Percentiles rank a stretch among this genome's conserved stretches.
Evolutionary conservation across 2,113 vertebrate genomes (phyloP).

Genomic region (Notarius lentiginosus): DNA sequence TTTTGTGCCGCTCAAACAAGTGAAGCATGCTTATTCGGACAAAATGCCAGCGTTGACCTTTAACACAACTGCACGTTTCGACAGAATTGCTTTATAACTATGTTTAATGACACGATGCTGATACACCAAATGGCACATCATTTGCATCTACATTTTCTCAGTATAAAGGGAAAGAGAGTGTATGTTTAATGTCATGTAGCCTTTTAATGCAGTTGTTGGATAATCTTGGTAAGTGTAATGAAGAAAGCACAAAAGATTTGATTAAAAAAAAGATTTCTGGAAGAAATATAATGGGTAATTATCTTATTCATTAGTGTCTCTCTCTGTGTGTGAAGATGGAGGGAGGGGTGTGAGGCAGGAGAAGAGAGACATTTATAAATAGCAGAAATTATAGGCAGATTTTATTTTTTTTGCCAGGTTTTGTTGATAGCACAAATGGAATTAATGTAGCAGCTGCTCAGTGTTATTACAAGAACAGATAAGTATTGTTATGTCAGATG

Average conservation of each 20-base stretch:
- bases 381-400: conserved; percentile 13
- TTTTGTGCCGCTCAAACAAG: conserved; percentile 2
- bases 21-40: background rate
- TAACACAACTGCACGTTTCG: background rate
- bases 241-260: conserved; percentile 16
- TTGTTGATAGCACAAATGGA: conserved; percentile 9
- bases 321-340: background rate
- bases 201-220: background rate
- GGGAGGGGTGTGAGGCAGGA: background rate
- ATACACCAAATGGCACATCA: conserved; percentile 3
- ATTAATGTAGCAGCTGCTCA: conserved; percentile 16
- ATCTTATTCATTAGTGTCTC: conserved; percentile 18
- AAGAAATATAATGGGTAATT: conserved; percentile 13
- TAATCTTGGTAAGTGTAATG: conserved; percentile 1
- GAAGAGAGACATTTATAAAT: conserved; percentile 10
- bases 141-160: conserved; percentile 12
- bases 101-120: background rate
- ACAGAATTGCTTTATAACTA: conserved; percentile 17
- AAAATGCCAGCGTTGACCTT: background rate
- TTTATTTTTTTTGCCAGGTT: background rate
- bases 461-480: conserved; percentile 24
- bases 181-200: background rate
- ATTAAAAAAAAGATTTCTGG: background rate
- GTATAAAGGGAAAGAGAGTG: background rate
- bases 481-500: background rate